Percentiles rank a stretch among this genome's conserved stretches.
Conservation (phyloP, 2,888 invertebrate genomes). For the Bembecia ichneumoniformis region DNA sequence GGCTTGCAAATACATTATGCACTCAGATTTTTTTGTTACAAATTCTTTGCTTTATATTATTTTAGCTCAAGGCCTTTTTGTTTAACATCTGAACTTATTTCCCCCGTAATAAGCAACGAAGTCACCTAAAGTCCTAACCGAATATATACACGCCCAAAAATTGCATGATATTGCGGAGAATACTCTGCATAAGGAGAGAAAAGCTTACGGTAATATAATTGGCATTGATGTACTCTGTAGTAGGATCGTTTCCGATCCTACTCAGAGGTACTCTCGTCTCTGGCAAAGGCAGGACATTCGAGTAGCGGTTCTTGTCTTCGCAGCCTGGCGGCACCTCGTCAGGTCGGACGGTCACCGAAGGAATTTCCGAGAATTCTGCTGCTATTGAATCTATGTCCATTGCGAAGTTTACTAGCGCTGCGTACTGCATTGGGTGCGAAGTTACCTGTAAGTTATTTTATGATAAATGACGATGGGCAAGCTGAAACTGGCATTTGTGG, state of each 20-base stretch:
- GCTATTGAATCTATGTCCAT: conserved; percentile 79
- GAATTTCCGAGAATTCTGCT: conserved; percentile 87
- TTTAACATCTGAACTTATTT: no score
- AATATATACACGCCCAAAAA: neutral
- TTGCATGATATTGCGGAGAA: neutral
- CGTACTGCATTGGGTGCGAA: conserved; percentile 83
- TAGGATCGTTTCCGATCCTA: conserved; percentile 79
- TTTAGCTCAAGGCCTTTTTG: no score
- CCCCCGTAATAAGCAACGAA: no score
- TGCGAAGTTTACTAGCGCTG: conserved; percentile 82
- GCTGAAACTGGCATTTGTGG: no score
- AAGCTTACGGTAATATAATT: conserved; percentile 90
- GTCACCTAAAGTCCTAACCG: no score
- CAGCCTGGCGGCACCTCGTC: conserved; percentile 90
- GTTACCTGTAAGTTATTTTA: conserved; percentile 64
- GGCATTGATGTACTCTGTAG: conserved; percentile 93
- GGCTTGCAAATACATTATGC: no score
- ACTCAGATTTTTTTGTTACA: no score
- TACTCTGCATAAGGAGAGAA: neutral
- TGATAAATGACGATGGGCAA: neutral
- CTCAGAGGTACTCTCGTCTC: conserved; percentile 88
- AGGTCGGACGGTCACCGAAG: conserved; percentile 81
- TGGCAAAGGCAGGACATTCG: conserved; percentile 94
- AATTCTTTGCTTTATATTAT: no score
- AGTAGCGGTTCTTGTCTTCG: conserved; percentile 91